Percentiles rank a stretch among this genome's conserved stretches.
Evolutionary conservation across 2,888 invertebrate genomes (phyloP).

Genomic region (Drosophila macrospina): DNA sequence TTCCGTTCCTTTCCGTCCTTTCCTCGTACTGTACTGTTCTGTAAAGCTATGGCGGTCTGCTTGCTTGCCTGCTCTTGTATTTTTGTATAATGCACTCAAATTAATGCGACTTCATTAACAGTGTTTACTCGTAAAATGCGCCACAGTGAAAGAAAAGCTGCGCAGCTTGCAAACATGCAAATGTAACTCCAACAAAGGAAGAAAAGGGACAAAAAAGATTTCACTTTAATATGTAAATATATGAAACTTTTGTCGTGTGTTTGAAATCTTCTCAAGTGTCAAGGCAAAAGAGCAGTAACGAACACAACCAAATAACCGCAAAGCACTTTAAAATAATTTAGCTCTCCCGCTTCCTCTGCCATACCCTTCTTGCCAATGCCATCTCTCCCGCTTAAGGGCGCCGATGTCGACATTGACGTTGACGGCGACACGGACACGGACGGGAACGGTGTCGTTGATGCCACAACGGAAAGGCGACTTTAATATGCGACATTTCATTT

Average conservation of each 20-base stretch:
- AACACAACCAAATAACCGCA: constrained; percentile 64
- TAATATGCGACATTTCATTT: constrained; percentile 70
- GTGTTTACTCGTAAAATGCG: constrained; percentile 73
- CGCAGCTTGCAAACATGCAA: constrained; percentile 53
- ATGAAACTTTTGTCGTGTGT: constrained; percentile 37
- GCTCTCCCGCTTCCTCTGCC: constrained; percentile 2
- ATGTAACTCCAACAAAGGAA: constrained; percentile 37
- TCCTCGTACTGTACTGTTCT: constrained; percentile 9
- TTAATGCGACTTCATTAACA: constrained; percentile 81
- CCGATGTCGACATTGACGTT: constrained; percentile 15
- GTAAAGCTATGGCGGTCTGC: constrained; percentile 27
- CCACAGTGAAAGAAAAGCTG: constrained; percentile 42
- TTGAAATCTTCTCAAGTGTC: constrained; percentile 47
- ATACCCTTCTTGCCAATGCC: background rate
- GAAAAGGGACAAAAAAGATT: constrained; percentile 28
- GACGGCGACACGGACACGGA: constrained; percentile 40
- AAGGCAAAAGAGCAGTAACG: constrained; percentile 52
- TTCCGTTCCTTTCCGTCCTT: constrained; percentile 11
- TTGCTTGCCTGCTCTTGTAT: constrained; percentile 52
- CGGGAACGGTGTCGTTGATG: constrained; percentile 38
- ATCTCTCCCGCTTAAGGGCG: constrained; percentile 11
- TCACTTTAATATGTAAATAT: constrained; percentile 49
- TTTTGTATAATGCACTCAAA: constrained; percentile 72
- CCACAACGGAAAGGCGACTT: constrained; percentile 53
- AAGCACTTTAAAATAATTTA: constrained; percentile 77